phyloP scores from a whole-genome alignment of 2,797 vertebrate genomes.

The Tenualosa ilisha region DNA sequence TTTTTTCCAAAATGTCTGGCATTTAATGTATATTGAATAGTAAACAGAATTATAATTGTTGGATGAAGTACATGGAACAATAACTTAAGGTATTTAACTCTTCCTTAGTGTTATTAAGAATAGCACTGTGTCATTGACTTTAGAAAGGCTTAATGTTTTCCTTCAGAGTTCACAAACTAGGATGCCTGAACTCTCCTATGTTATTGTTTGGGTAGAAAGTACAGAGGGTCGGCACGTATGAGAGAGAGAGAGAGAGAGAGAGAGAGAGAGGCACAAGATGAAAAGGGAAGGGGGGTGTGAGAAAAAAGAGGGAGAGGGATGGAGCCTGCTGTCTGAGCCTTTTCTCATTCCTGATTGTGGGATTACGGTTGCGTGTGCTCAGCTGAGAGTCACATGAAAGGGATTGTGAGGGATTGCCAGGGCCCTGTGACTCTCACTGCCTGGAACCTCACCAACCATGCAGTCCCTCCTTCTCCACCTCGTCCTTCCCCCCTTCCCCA shows the following conservation, averaged over 20 bases:
- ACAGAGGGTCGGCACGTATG: neutral
- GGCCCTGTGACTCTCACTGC: slow-evolving; percentile 73
- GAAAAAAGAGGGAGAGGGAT: slow-evolving; percentile 15
- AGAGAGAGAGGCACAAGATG: neutral
- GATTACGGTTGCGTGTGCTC: slow-evolving; percentile 76
- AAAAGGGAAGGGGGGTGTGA: neutral
- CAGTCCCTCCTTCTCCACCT: neutral
- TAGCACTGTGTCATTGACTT: neutral
- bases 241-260: neutral
- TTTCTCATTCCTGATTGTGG: slow-evolving; percentile 64
- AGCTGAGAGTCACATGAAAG: slow-evolving; percentile 96
- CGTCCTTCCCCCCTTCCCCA: neutral
- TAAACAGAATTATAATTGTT: neutral
- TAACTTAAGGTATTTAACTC: neutral
- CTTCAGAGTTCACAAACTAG: neutral
- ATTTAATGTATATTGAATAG: neutral
- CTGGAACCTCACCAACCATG: slow-evolving; percentile 52
- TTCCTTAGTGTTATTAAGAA: neutral
- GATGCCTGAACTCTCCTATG: neutral
- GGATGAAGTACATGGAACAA: neutral
- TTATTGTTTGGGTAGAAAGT: neutral
- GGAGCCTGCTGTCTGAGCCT: slow-evolving; percentile 48
- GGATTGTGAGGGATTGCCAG: slow-evolving; percentile 79
- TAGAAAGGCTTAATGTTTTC: neutral
- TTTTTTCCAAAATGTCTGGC: neutral